Conservation (phyloP, 2,888 invertebrate species). For the Stenodera caucasica region DNA sequence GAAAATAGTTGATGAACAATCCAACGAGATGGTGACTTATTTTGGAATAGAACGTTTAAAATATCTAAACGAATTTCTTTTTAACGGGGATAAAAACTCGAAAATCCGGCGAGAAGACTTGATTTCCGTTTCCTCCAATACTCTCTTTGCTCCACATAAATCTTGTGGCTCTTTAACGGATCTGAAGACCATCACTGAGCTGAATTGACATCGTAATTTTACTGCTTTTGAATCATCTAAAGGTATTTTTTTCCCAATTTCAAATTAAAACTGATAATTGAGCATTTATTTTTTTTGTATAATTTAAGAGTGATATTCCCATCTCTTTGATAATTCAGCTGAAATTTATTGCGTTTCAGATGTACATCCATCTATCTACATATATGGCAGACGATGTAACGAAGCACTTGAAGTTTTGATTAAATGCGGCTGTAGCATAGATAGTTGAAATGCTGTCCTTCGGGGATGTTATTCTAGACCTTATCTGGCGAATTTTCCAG, state of each 20-base stretch:
- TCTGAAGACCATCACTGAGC: too few relatives aligned
- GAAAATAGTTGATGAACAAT: too few relatives aligned
- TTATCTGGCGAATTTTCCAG: background rate
- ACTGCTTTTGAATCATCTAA: background rate
- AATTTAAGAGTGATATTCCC: too few relatives aligned
- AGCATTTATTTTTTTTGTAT: too few relatives aligned
- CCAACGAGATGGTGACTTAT: background rate
- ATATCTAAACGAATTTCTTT: background rate
- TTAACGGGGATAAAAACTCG: background rate
- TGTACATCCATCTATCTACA: background rate
- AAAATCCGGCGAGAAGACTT: background rate
- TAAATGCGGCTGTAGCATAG: background rate
- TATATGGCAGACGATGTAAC: background rate
- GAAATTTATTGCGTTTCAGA: too few relatives aligned
- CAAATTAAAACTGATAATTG: too few relatives aligned
- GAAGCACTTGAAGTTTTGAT: conserved; percentile 1
- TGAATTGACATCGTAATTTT: background rate
- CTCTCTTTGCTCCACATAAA: background rate
- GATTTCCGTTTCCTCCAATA: background rate
- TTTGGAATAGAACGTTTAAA: background rate
- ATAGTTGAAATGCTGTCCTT: background rate
- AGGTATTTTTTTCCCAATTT: too few relatives aligned
- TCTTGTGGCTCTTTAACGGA: background rate
- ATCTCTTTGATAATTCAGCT: too few relatives aligned
- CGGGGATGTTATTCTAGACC: background rate